Evolutionary conservation across 2,797 vertebrate species (phyloP), one percentile per base, ranked within the genome.

Genomic region (Paguma larvata): DNA sequence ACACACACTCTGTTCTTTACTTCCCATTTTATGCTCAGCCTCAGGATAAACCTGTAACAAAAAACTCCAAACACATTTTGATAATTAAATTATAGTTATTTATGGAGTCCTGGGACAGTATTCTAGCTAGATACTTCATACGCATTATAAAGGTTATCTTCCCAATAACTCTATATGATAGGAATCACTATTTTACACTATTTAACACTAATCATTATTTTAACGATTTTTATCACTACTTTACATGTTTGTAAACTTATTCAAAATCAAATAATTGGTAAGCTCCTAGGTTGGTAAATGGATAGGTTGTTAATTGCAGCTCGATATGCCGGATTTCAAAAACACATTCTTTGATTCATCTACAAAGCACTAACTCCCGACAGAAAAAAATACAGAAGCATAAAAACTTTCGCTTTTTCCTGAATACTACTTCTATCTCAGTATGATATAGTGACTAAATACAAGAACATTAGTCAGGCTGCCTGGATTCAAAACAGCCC

Each of bases 51-150:
- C 30, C n/a, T 80, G 6, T 63, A 91, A n/a, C 44, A 78, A 87
- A 10, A 89, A 41, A 95, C 70, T 59, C 34, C 65, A 90, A 94
- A 94, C 70, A 84, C 30, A 84, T n/a, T 32, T 41, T 77, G 46
- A 85, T 38, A 92, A 48, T n/a, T 75, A 59, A 78, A 56, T 19
- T 78, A 56, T 13, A 30, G 41, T 72, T 44, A 65, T n/a, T 92
- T 63, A 80, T 3, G 41, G 68, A 91, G 30, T 93, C 78, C 48
- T 41, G 30, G n/a, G 46, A 67, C 23, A 83, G 15, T 67, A n/a
- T 27, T 72, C 53, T 34, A 59, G 30, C 53, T 34, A 59, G 30
- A n/a, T 73, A 67, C 19, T 18, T 93, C 19, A 82, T 11, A 86
- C 0, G 1, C 56, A 51, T 70, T 21, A n/a, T 0, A 59, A 8